Evolutionary conservation across 1,140 invertebrate species (phyloP), one percentile per base, ranked within the genome.

Genomic region (Dinoponera quadriceps): DNA sequence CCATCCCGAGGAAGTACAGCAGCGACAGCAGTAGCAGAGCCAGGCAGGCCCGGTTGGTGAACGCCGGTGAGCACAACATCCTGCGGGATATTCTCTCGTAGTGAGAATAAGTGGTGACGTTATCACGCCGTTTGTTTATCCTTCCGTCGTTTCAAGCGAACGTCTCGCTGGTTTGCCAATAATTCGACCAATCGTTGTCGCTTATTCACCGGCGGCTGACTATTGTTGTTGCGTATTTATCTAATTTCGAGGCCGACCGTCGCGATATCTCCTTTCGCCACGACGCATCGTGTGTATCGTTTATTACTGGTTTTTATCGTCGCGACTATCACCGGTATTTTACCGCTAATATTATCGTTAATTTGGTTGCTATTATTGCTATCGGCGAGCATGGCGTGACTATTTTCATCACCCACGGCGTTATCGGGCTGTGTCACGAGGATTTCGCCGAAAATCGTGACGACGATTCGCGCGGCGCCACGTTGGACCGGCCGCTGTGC

Each of bases 1-100:
- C 96, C 96, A 96, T 96, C 71, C 93, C 95, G 62, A 95, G 77
- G 83, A 95, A 96, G 85, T 95, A 96, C 49, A 95, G 69, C 63
- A 95, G 88, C 49, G 96, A 85, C 49, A 95, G 20, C 29, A 84
- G 62, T 13, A 84, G 29, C 74, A 88, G 22, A 14, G 55, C 22
- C 59, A 88, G 25, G 27, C 83, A 62, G 9, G 60, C 55, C 20
- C 59, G 85, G 54, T 75, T 62, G 87, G 82, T 65, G 49, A 80
- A 73, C 77, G 54, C 22, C 5, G 75, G 25, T 11, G 25, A 71
- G 1, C 16, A n/a, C 16, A 63, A 71, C 75, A 80, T 80, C 33
- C 69, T 78, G 16, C n/a, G n/a, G 54, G 57, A 74, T 5, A 33
- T 5, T 2, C 2, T 33, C 29, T 33, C n/a, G n/a, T n/a, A n/a